Evolutionary conservation across 23 tunicate species (phyloP), one percentile per base, ranked within the genome.

Genomic region (Styela plicata): DNA sequence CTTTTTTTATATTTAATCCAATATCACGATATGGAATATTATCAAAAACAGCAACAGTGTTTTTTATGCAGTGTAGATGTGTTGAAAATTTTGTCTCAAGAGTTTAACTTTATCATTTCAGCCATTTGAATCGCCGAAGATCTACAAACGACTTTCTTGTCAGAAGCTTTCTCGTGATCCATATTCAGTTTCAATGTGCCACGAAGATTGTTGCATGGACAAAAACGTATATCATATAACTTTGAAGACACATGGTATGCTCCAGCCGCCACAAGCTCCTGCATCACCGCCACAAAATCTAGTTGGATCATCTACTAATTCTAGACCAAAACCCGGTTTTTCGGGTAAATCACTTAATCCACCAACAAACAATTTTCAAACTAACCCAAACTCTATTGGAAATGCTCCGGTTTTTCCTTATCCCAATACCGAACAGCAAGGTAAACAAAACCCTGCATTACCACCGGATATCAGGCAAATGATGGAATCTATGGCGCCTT

Each of bases 131-230:
- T 16, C 69, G 36, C 78, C 84, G 0, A 53, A 52, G 44, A 53
- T 79, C n/a, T 85, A 70, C 84, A 71, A 84, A 21, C 83, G 89
- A 36, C 27, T 85, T 24, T 76, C 89, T n/a, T 85, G 89, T 36
- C 83, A 80, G 28, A 76, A 27, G 0, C 64, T 76, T 20, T 33
- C 81, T 21, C 37, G 63, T 17, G 81, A 76, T 36, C 81, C 81
- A 0, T 53, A 37, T 76, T 76, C 81, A 22, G 66, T 76, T 24
- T 18, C 37, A n/a, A 33, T 27, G 66, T 76, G 81, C 53, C 64
- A 36, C 66, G 31, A 36, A 36, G 65, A 76, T 26, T 76, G 81
- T 44, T 76, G 81, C 65, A 16, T 53, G 81, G 81, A 76, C 64
- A 76, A 44, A 2, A 76, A 29, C 27, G 28, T 57, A 7, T 33